phyloP scores from a whole-genome alignment of 2,113 vertebrate species.

The Corvus hawaiiensis region DNA sequence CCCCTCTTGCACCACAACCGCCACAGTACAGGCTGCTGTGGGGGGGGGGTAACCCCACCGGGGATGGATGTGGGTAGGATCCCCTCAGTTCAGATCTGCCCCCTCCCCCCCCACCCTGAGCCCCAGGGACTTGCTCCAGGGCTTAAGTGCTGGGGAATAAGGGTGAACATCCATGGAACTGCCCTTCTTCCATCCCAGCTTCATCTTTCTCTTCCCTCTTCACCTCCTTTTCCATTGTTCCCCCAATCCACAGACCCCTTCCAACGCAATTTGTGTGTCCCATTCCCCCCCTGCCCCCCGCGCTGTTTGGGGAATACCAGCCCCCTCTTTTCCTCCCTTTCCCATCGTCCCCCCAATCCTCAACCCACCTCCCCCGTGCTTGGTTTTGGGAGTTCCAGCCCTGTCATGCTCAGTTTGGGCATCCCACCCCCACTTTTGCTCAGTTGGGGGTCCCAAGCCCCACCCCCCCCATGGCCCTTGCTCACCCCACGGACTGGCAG shows the following conservation, averaged over 20 bases:
- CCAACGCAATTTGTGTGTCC: background rate
- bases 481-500: background rate
- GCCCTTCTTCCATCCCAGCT: background rate
- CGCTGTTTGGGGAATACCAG: background rate
- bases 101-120: no score
- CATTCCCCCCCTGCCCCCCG: no score
- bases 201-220: background rate
- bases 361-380: background rate
- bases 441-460: background rate
- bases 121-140: background rate
- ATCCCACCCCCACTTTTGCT: background rate
- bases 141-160: background rate
- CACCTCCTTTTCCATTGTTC: background rate
- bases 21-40: rapidly evolving
- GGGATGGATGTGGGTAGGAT: no score
- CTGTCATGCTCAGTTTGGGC: background rate
- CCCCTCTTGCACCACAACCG: no score
- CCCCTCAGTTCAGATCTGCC: background rate
- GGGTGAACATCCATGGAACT: background rate
- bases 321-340: background rate
- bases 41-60: rapidly evolving
- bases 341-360: background rate
- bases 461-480: background rate
- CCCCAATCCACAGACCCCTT: background rate
- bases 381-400: background rate